These are phyloP conservation scores for Artemia franciscana DNA, from an alignment of 1,140 invertebrate genomes.

Conservation along the genomic window DNA sequence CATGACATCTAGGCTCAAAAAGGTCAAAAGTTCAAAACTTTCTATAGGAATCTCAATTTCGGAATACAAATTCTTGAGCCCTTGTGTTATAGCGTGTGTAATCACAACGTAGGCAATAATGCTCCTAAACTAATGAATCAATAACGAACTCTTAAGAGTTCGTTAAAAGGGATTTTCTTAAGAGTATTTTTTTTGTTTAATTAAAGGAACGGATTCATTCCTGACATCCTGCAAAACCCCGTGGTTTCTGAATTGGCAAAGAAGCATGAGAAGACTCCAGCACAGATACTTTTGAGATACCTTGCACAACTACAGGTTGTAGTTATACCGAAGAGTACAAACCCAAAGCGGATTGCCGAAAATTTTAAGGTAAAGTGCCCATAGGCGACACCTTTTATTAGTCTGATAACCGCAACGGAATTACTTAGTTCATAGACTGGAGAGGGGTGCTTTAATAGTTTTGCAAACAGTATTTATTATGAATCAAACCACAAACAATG, in stretches of 20 bases:
- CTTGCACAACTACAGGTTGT: slow-evolving; percentile 41
- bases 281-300: slow-evolving; percentile 52
- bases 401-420: background rate
- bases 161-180: background rate
- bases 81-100: background rate
- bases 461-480: background rate
- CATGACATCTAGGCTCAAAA: too few relatives aligned
- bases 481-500: background rate
- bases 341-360: slow-evolving; percentile 35
- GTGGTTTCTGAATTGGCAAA: slow-evolving; percentile 39
- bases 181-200: slow-evolving; percentile 8
- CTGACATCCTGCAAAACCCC: slow-evolving; percentile 17
- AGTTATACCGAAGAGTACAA: slow-evolving; percentile 64
- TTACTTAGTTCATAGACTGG: background rate
- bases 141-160: background rate
- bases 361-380: slow-evolving; percentile 23
- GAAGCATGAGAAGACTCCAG: slow-evolving; percentile 39
- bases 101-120: background rate
- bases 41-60: background rate
- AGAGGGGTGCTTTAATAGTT: background rate
- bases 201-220: background rate
- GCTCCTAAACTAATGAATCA: background rate
- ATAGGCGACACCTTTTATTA: background rate
- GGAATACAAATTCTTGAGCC: background rate
- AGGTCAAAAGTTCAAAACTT: background rate